Evolutionary conservation across 2,888 invertebrate species (phyloP).

Genomic region (Drosophila quasianomalipes): DNA sequence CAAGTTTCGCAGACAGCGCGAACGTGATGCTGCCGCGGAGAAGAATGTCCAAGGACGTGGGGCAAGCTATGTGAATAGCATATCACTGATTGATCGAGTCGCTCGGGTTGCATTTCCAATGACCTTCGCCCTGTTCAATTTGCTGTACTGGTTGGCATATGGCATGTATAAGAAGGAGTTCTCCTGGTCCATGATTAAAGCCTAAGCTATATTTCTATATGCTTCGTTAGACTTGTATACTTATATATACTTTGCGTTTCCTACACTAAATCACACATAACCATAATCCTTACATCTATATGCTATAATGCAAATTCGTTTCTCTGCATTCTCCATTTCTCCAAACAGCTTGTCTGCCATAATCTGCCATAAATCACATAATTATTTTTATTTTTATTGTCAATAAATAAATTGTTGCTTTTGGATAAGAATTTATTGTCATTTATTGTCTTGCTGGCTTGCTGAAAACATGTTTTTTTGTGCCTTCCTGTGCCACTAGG

Average conservation of each 20-base stretch:
- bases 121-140: conserved; percentile 93
- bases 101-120: conserved; percentile 94
- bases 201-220: conserved; percentile 27
- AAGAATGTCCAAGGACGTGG: conserved; percentile 70
- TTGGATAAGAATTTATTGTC: not conserved
- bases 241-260: not conserved
- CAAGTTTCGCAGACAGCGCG: conserved; percentile 90
- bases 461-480: not conserved
- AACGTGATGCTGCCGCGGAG: conserved; percentile 89
- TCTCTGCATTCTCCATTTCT: conserved; percentile 4
- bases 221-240: not conserved
- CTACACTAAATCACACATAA: not conserved
- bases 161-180: conserved; percentile 89
- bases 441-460: not conserved
- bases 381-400: conserved; percentile 2
- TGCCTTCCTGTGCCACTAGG: too few species aligned
- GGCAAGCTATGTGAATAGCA: conserved; percentile 92
- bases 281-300: not conserved
- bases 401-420: conserved; percentile 25
- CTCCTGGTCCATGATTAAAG: conserved; percentile 80
- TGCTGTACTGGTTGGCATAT: conserved; percentile 96
- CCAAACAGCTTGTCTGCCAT: not conserved
- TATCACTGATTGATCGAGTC: conserved; percentile 93
- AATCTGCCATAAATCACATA: not conserved
- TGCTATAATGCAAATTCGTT: not conserved